Evolutionary conservation across 2,113 vertebrate genomes (phyloP), one percentile per base, ranked within the genome.

Genomic region (Rhodinocichla rosea): DNA sequence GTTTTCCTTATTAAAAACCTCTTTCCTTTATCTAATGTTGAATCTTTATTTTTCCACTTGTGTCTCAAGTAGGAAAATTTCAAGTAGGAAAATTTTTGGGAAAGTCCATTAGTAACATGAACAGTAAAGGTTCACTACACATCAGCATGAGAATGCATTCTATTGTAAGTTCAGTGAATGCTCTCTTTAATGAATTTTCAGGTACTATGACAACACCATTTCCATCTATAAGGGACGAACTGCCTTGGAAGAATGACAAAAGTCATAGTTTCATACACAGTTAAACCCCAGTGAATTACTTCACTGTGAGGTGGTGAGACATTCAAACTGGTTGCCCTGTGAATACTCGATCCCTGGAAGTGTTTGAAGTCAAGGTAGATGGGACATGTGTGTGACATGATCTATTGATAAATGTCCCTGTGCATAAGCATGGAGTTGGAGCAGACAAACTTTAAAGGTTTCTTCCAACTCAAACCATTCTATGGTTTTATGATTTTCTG

Each of bases 361-460:
- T 10, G 1, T 67, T 57, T 0, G 2, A 62, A 8, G 37, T 11
- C 9, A 39, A 4, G 10, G 4, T 37, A 30, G 50, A 30, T 57
- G 39, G 23, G 13, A 42, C 28, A 7, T 50, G 32, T 53, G 30
- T 39, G 10, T 14, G 57, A 42, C 6, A 21, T 47, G 6, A 3
- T 77, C 9, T 49, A n/a, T 16, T 13, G 13, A 56, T 71, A 76
- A 44, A 8, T 64, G 9, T 13, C 14, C 12, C 7, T 64, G 16
- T 18, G 7, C 14, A 49, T 24, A 49, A 49, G 47, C 23, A 28
- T 30, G 16, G 33, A 16, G 1, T 6, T 55, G 11, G 5, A 73
- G 26, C 15, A 80, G 22, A 21, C 0, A 8, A 40, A n/a, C 11
- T 28, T 64, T 33, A 83, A 47, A 69, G 3, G 11, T 47, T 26